Evolutionary conservation across 2,888 invertebrate genomes (phyloP).

Genomic region (Brachynemurus nebulosus): DNA sequence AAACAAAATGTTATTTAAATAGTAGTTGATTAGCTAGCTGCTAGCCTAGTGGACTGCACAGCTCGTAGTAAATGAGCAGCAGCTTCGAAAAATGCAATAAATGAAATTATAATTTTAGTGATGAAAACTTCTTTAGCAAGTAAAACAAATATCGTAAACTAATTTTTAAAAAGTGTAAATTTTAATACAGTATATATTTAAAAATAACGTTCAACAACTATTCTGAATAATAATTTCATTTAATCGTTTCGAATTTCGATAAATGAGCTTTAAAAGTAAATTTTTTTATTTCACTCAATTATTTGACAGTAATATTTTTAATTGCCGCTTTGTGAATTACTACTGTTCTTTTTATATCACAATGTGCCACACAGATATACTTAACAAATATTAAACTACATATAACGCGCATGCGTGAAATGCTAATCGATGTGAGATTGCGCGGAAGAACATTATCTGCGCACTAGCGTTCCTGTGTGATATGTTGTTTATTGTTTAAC

Average conservation of each 20-base stretch:
- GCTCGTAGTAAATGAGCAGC: constrained; percentile 7
- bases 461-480: too few species aligned
- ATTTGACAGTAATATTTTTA: too few species aligned
- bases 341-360: constrained; percentile 2
- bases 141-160: too few species aligned
- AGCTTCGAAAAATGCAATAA: constrained; percentile 10
- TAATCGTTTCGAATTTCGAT: neutral
- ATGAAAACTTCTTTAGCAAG: too few species aligned
- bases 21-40: constrained; percentile 9
- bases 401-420: neutral
- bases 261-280: constrained; percentile 1
- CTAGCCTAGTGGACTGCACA: constrained; percentile 9
- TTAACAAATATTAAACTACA: neutral
- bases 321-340: too few species aligned
- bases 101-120: constrained; percentile 3
- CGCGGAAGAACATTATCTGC: too few species aligned
- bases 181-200: too few species aligned
- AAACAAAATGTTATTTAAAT: constrained; percentile 3
- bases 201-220: too few species aligned
- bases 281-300: neutral
- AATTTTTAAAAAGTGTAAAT: too few species aligned
- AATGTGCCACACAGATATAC: constrained; percentile 6
- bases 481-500: too few species aligned
- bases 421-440: neutral
- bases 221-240: too few species aligned